A percentile compares a stretch with the other conserved stretches of the same genome.
These are phyloP conservation scores for Bagarius yarrelli DNA, from an alignment of 2,113 vertebrate genomes.

Conservation along the genomic window DNA sequence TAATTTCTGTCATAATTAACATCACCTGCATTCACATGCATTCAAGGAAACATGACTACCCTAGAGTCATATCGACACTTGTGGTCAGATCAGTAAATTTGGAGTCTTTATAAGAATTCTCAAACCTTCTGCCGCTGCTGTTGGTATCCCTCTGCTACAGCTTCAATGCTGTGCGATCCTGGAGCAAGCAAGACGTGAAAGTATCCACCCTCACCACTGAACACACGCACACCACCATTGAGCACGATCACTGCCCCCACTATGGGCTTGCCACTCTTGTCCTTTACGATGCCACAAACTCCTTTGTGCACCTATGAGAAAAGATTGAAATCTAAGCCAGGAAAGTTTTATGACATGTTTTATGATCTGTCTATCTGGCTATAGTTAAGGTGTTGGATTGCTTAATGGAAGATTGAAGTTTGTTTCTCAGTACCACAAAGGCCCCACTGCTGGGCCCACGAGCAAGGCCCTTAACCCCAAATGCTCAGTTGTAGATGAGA, in stretches of 20 bases:
- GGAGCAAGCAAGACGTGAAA: constrained; percentile 89
- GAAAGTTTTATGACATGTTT: background rate
- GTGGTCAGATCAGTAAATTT: background rate
- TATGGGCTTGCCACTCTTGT: constrained; percentile 86
- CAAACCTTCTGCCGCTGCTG: constrained; percentile 83
- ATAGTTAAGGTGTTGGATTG: too few species aligned
- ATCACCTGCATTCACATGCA: background rate
- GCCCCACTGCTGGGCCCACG: too few species aligned
- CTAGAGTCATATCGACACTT: too few species aligned
- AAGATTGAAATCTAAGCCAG: background rate
- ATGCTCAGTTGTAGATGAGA: too few species aligned
- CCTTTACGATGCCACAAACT: constrained; percentile 85
- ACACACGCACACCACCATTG: constrained; percentile 81
- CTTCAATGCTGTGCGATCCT: constrained; percentile 86
- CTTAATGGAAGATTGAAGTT: too few species aligned
- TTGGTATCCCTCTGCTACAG: constrained; percentile 86
- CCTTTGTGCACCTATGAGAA: constrained; percentile 88
- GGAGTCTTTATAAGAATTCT: background rate
- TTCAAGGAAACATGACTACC: background rate
- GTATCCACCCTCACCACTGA: constrained; percentile 82
- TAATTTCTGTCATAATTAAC: too few species aligned
- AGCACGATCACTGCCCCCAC: constrained; percentile 84
- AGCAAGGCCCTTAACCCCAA: too few species aligned
- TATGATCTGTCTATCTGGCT: background rate
- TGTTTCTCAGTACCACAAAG: too few species aligned